Base-by-base conservation (phyloP, 2,113 vertebrate species). In the Notarius lentiginosus region DNA sequence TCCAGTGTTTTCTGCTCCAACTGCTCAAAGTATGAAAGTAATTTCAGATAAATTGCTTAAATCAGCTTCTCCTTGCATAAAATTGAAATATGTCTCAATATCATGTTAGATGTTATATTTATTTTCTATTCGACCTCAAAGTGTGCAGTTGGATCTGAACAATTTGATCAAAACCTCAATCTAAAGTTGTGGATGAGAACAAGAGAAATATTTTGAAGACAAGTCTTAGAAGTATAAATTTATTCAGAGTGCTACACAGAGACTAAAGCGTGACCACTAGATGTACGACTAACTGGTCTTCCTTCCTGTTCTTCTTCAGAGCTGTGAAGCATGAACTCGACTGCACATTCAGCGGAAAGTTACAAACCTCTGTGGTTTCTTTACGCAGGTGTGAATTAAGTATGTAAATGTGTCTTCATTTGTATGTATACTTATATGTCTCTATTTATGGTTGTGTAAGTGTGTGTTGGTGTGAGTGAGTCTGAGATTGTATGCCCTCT, bases 241-340 rank as follows among this genome's bases (percentile, higher is more conserved):
- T n/a, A 12, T 7, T 24, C 20, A 34, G 27, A 41, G 41, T 41
- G 82, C 17, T 58, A 27, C 10, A 20, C 56, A 61, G 34, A 51
- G 8, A n/a, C 60, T 49, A 34, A 65, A 34, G n/a, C 4, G 7
- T 66, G 75, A 34, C 47, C 61, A 5, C 49, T 56, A 41, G 20
- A 75, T 51, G 30, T 15, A 7, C 24, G 73, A 61, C 58, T 27
- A 77, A 79, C 73, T 24, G 60, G 60, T 66, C 60, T 66, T 24
- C 20, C 77, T 79, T 79, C 84, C 84, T 86, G 75, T 66, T 66
- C 27, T 63, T 84, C 34, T 84, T 63, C 6, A 79, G 75, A 66
- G 61, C 41, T 18, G 75, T 65, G 41, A 65, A 65, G 34, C n/a
- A 12, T 51, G 41, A 77, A 49, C 5, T 5, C 24, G 18, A 10